A percentile compares a stretch with the other conserved stretches of the same genome.
phyloP scores from a whole-genome alignment of 2,113 vertebrate genomes.

The Oryzias javanicus region DNA sequence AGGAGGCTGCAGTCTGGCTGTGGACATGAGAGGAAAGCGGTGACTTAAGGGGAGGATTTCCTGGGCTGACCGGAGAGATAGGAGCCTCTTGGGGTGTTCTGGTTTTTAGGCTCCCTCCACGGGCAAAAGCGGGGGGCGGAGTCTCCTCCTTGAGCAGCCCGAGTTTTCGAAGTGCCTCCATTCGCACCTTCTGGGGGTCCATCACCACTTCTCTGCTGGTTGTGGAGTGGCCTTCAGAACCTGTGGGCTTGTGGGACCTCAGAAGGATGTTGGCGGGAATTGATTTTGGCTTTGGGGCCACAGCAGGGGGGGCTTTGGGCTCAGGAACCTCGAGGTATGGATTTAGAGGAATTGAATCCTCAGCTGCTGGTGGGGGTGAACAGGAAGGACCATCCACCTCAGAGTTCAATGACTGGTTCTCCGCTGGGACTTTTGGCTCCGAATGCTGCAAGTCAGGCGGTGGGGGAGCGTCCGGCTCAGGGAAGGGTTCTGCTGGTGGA shows the following conservation, averaged over 20 bases:
- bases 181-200: slow-evolving; percentile 72
- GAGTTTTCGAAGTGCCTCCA: slow-evolving; percentile 86
- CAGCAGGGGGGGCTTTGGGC: slow-evolving; percentile 76
- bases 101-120: slow-evolving; percentile 38
- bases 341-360: background rate
- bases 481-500: background rate
- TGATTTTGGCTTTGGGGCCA: slow-evolving; percentile 86
- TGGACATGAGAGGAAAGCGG: background rate
- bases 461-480: background rate
- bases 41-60: slow-evolving; percentile 1
- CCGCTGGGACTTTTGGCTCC: slow-evolving; percentile 39
- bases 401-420: slow-evolving; percentile 31
- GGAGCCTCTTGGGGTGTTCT: slow-evolving; percentile 42
- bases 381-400: slow-evolving; percentile 5
- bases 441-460: slow-evolving; percentile 37
- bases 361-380: background rate
- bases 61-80: slow-evolving; percentile 47
- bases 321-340: slow-evolving; percentile 37
- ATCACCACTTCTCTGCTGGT: slow-evolving; percentile 27
- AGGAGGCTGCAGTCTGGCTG: background rate
- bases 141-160: slow-evolving; percentile 79
- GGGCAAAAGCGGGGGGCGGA: slow-evolving; percentile 32
- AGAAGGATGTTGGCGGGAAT: slow-evolving; percentile 87
- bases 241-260: slow-evolving; percentile 76
- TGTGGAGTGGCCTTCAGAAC: slow-evolving; percentile 19